Base-by-base conservation (phyloP, 1,140 invertebrate species). In the Zaprionus tsacasi region DNA sequence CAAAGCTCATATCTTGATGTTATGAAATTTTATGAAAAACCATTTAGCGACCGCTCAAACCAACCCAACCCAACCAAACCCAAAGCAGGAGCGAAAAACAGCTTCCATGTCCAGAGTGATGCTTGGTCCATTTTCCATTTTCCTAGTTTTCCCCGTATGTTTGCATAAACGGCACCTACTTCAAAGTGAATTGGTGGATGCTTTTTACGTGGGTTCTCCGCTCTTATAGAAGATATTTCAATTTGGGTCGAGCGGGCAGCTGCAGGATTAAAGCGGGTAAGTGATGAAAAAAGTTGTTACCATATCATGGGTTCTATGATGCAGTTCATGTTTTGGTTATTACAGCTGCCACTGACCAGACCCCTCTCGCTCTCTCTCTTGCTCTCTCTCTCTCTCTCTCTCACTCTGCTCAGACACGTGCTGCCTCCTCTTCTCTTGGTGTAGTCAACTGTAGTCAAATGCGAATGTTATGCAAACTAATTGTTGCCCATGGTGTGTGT, bases 1-100 rank as follows among this genome's bases (percentile, higher is more conserved):
- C 78, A 89, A 89, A 90, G 78, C 85, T 89, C 81, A 85, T 89
- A 89, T 90, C 85, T 90, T 67, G 85, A 88, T 88, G 68, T 81
- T 83, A 83, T 78, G 74, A 80, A 78, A 80, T 74, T 75, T 80
- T 66, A 65, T 65, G 64, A 75, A 74, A 76, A 81, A 72, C 50
- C 79, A 79, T 83, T 74, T 56, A 61, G 69, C 71, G 59, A 21
- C 15, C 61, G 30, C 61, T 38, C 45, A 74, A 58, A 27, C 40
- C 54, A 40, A 54, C 60, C 43, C 13, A 64, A 54, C 4, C 48
- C 54, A 40, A 54, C 60, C 43, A 7, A 64, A 54, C 4, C 48
- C 10, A n/a, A 61, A 45, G 25, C 30, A 25, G 15, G 30, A 27
- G 10, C 13, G 17, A 13, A 36, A 38, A n/a, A n/a, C 82, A 86